A percentile compares a stretch with the other conserved stretches of the same genome.
phyloP scores from a whole-genome alignment of 1,140 invertebrate genomes.

The Lepidurus couesii region DNA sequence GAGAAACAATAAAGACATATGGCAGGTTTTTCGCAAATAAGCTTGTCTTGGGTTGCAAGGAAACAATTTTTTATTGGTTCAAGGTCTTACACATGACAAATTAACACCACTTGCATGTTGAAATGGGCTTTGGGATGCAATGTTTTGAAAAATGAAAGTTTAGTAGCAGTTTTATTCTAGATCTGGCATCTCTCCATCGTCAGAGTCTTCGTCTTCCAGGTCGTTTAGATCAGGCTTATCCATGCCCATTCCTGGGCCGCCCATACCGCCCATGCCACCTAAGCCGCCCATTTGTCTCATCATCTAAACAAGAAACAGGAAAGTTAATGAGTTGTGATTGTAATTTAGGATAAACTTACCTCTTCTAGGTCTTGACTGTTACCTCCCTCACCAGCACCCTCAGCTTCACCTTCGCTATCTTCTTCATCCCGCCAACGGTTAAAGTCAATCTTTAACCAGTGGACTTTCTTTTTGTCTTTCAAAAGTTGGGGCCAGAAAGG shows the following conservation, averaged over 20 bases:
- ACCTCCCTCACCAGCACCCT: constrained; percentile 38
- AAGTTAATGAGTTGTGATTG: constrained; percentile 5
- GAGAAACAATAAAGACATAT: constrained; percentile 16
- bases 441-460: constrained; percentile 96
- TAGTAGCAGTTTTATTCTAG: constrained; percentile 45
- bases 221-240: constrained; percentile 50
- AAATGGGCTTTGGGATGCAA: constrained; percentile 7
- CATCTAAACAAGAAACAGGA: constrained; percentile 45
- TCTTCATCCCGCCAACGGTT: constrained; percentile 95
- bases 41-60: not conserved
- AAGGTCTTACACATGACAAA: constrained; percentile 7
- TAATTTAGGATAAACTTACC: constrained; percentile 45
- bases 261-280: constrained; percentile 36
- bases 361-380: constrained; percentile 52
- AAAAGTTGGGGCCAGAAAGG: constrained; percentile 82
- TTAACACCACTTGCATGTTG: constrained; percentile 11
- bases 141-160: not conserved
- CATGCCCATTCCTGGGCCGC: constrained; percentile 23
- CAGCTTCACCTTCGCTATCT: constrained; percentile 62
- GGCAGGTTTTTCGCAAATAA: not conserved
- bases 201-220: constrained; percentile 49
- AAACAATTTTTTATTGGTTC: constrained; percentile 15
- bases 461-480: constrained; percentile 80
- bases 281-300: constrained; percentile 55
- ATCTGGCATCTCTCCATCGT: constrained; percentile 55